Conservation (phyloP, 1,140 invertebrate species). For the Drosophila nasuta region DNA sequence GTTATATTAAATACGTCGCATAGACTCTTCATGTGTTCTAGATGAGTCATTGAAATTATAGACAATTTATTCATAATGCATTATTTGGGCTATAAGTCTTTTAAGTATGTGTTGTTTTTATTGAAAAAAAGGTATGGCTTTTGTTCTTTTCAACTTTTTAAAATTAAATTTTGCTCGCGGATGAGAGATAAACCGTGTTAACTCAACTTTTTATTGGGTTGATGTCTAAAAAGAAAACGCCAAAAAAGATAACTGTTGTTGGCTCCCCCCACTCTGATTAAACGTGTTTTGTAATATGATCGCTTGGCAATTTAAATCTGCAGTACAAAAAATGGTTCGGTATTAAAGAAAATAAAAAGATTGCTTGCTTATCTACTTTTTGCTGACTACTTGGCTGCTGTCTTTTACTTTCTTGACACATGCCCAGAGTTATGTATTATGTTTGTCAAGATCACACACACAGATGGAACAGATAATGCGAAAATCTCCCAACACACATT, state of each 20-base stretch:
- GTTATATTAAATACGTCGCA: too few relatives aligned
- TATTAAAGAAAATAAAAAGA: slow-evolving; percentile 2
- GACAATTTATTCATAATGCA: too few relatives aligned
- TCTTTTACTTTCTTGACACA: neutral
- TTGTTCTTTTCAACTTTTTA: neutral
- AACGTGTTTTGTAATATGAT: slow-evolving; percentile 14
- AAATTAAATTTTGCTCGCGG: neutral
- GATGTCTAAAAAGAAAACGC: neutral
- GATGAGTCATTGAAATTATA: too few relatives aligned
- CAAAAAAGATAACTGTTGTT: slow-evolving; percentile 3
- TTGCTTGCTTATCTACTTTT: slow-evolving; percentile 4
- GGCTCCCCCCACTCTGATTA: slow-evolving; percentile 4
- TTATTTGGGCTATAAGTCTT: too few relatives aligned
- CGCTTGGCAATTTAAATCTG: slow-evolving; percentile 2
- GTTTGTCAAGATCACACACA: slow-evolving; percentile 12
- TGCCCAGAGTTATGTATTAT: slow-evolving; percentile 8
- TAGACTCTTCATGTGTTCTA: too few relatives aligned
- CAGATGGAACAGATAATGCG: slow-evolving; percentile 9
- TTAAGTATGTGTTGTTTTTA: too few relatives aligned
- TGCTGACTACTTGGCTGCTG: neutral
- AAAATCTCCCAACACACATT: neutral
- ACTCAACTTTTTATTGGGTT: neutral
- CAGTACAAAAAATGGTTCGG: neutral
- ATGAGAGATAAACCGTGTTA: neutral
- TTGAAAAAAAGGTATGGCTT: too few relatives aligned